These are phyloP conservation scores for Ceraclea dissimilis DNA, from an alignment of 2,888 invertebrate species.

Conservation along the genomic window DNA sequence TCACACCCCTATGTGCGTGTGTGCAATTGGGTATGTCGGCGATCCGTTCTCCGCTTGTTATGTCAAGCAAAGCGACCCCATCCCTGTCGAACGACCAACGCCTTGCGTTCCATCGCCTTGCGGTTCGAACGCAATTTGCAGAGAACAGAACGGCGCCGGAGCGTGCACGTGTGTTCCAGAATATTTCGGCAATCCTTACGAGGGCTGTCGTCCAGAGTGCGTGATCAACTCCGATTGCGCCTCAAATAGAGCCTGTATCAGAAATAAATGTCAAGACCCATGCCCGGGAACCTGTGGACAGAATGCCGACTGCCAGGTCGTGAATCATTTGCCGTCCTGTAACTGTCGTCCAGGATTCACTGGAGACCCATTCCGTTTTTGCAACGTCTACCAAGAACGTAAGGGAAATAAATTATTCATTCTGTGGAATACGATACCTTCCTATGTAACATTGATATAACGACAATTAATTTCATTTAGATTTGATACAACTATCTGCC, in stretches of 20 bases:
- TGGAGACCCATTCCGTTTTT: slow-evolving; percentile 66
- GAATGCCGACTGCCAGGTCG: slow-evolving; percentile 62
- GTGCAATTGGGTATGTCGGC: slow-evolving; percentile 58
- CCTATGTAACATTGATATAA: neutral
- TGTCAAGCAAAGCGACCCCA: slow-evolving; percentile 34
- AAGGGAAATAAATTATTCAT: slow-evolving; percentile 36
- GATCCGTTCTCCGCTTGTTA: slow-evolving; percentile 68
- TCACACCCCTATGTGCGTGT: slow-evolving; percentile 66
- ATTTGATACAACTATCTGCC: neutral
- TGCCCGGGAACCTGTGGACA: slow-evolving; percentile 71
- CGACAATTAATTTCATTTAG: neutral
- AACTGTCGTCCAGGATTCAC: slow-evolving; percentile 59
- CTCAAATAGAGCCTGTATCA: slow-evolving; percentile 61
- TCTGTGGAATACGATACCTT: neutral
- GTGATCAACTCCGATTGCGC: slow-evolving; percentile 64
- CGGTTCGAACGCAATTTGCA: slow-evolving; percentile 57
- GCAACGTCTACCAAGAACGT: slow-evolving; percentile 45
- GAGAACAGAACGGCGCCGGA: slow-evolving; percentile 50
- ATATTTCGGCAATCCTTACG: slow-evolving; percentile 71
- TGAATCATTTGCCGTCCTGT: slow-evolving; percentile 63
- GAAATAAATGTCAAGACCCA: slow-evolving; percentile 68
- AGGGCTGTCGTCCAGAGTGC: slow-evolving; percentile 71
- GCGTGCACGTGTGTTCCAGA: slow-evolving; percentile 65
- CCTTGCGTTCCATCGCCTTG: slow-evolving; percentile 58
- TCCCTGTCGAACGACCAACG: slow-evolving; percentile 40